Evolutionary conservation across 2,797 vertebrate species (phyloP).

Genomic region (Chaenodraco wilsoni): DNA sequence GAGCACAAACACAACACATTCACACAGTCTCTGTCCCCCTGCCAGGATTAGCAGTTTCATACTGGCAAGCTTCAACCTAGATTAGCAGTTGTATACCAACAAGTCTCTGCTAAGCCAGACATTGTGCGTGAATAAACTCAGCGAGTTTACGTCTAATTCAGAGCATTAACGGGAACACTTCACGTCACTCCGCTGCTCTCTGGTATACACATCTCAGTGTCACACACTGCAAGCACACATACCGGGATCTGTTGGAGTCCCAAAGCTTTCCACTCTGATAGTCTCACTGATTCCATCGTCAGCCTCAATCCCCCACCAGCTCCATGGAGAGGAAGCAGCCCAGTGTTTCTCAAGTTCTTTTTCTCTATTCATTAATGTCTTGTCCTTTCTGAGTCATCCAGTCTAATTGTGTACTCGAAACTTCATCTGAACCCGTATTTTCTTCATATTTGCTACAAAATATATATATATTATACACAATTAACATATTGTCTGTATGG

Average conservation of each 20-base stretch:
- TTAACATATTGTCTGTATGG: not conserved
- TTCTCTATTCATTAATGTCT: constrained; percentile 50
- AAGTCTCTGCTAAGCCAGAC: constrained; percentile 35
- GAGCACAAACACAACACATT: constrained; percentile 19
- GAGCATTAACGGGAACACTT: constrained; percentile 21
- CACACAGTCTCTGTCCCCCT: not conserved
- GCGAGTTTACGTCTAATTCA: constrained; percentile 2
- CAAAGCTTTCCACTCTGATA: constrained; percentile 55
- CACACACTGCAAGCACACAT: constrained; percentile 16
- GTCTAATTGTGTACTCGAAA: constrained; percentile 18
- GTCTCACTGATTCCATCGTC: constrained; percentile 41
- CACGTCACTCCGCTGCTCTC: constrained; percentile 4
- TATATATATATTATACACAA: too few species aligned
- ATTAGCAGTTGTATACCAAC: constrained; percentile 57
- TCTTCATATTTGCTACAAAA: too few species aligned
- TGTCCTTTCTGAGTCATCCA: constrained; percentile 31
- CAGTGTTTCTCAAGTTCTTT: constrained; percentile 29
- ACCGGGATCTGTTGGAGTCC: constrained; percentile 49
- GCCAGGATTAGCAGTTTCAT: constrained; percentile 42
- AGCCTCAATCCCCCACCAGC: constrained; percentile 42
- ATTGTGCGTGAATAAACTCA: constrained; percentile 29
- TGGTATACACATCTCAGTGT: constrained; percentile 6
- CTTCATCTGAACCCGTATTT: too few species aligned
- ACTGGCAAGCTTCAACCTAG: constrained; percentile 44
- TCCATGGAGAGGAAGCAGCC: constrained; percentile 52